A percentile compares a stretch with the other conserved stretches of the same genome.
Conservation (phyloP, 2,888 invertebrate genomes). For the Drosophila formosana region DNA sequence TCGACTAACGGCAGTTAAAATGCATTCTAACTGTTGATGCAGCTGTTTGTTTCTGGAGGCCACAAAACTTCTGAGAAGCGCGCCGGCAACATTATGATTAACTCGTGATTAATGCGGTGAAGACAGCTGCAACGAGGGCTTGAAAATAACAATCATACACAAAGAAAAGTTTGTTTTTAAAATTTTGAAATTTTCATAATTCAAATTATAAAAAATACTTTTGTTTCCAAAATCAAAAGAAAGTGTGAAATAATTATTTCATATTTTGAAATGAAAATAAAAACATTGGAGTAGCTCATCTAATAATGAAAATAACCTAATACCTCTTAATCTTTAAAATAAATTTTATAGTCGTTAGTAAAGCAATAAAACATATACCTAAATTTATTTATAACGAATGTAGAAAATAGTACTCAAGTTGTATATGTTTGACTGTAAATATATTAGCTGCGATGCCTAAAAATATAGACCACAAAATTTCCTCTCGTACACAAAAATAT, state of each 20-base stretch:
- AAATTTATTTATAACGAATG: constrained; percentile 12
- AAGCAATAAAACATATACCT: not conserved
- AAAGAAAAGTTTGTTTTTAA: too few relatives aligned
- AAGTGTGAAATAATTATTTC: too few relatives aligned
- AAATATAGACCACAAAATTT: constrained; percentile 35
- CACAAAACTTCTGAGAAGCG: constrained; percentile 32
- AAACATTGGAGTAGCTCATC: too few relatives aligned
- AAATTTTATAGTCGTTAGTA: not conserved
- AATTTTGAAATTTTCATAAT: too few relatives aligned
- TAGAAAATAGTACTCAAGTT: not conserved
- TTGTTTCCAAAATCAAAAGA: too few relatives aligned
- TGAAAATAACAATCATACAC: too few relatives aligned
- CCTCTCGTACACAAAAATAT: constrained; percentile 22
- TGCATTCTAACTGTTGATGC: constrained; percentile 68
- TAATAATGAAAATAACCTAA: too few relatives aligned
- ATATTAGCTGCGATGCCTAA: constrained; percentile 32
- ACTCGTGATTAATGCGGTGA: not conserved
- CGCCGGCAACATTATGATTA: constrained; percentile 20
- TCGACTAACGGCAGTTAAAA: constrained; percentile 54
- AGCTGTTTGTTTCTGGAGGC: constrained; percentile 26
- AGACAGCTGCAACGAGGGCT: constrained; percentile 8
- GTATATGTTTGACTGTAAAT: constrained; percentile 8
- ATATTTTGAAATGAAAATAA: too few relatives aligned
- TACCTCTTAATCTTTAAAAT: too few relatives aligned
- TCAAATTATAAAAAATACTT: too few relatives aligned